These are phyloP conservation scores for Halocynthia roretzi DNA, from an alignment of 23 tunicate genomes.

Conservation along the genomic window DNA sequence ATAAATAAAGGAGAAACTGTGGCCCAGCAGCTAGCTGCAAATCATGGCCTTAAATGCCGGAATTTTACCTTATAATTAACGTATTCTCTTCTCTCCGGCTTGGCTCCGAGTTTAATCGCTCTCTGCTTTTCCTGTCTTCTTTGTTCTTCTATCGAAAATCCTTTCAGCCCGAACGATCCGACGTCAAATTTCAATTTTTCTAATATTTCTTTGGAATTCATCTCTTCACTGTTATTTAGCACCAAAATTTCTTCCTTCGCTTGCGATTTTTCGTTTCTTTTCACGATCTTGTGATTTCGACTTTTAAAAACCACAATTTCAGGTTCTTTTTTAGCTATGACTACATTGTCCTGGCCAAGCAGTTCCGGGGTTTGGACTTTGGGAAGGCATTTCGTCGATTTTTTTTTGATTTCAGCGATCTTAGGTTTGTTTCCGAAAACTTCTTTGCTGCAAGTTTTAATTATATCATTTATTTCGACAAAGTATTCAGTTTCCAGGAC, in stretches of 20 bases:
- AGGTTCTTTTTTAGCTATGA: not conserved
- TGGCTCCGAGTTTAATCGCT: slow-evolving; percentile 66
- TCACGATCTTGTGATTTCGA: not conserved
- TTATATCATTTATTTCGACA: no score
- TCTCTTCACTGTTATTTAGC: not conserved
- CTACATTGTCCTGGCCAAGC: not conserved
- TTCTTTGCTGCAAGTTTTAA: no score
- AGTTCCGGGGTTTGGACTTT: not conserved
- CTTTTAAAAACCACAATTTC: slow-evolving; percentile 11
- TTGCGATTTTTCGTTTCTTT: not conserved
- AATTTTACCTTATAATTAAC: slow-evolving; percentile 58
- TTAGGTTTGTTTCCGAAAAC: no score
- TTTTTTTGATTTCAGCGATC: not conserved
- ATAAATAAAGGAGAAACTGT: not conserved
- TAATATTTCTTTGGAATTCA: slow-evolving; percentile 43
- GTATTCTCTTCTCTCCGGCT: slow-evolving; percentile 46
- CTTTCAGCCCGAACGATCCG: slow-evolving; percentile 46
- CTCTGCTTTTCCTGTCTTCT: slow-evolving; percentile 55
- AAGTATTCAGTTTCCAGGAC: no score
- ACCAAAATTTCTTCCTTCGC: no score
- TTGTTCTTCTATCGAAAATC: slow-evolving; percentile 56
- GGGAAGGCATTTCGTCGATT: not conserved
- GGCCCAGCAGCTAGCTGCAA: no score
- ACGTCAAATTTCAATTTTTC: slow-evolving; percentile 57
- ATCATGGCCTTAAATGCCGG: no score